These are phyloP conservation scores for Paramormyrops hopkinsi DNA, from an alignment of 2,797 vertebrate genomes.

Conservation along the genomic window DNA sequence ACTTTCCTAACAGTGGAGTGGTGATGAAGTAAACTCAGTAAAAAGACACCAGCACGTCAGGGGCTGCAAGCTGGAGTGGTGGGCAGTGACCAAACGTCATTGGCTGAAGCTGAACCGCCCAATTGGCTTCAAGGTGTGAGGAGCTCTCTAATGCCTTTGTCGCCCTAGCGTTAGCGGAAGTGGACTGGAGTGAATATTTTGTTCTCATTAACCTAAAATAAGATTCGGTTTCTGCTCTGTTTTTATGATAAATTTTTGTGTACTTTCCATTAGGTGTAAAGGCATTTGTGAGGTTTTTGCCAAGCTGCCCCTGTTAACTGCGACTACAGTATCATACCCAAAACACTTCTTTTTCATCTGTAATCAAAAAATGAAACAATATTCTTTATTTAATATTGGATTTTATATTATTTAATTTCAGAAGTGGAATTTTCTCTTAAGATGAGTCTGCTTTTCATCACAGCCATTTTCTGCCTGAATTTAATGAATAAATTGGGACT, in stretches of 20 bases:
- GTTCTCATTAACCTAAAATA: not conserved
- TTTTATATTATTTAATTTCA: not conserved
- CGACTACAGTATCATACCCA: not conserved
- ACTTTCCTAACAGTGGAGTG: not conserved
- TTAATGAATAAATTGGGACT: not conserved
- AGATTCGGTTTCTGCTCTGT: not conserved
- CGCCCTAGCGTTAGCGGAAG: not conserved
- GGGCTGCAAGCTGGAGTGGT: too few species aligned
- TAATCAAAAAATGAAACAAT: not conserved
- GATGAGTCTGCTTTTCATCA: not conserved
- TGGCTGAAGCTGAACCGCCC: not conserved
- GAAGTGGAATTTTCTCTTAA: not conserved
- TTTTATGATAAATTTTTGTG: conserved; percentile 35
- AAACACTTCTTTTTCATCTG: not conserved
- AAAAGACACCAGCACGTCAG: not conserved
- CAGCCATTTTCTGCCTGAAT: not conserved
- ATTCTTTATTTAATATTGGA: not conserved
- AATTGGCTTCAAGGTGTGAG: not conserved
- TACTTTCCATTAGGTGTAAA: not conserved
- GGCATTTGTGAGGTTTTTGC: not conserved
- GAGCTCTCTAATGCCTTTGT: not conserved
- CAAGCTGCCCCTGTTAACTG: not conserved
- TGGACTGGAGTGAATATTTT: not conserved
- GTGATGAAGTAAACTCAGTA: not conserved
- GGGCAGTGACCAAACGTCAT: not conserved